Evolutionary conservation across 92 coral and sea anemone species (phyloP).

Genomic region (Scolanthus callimorphus): DNA sequence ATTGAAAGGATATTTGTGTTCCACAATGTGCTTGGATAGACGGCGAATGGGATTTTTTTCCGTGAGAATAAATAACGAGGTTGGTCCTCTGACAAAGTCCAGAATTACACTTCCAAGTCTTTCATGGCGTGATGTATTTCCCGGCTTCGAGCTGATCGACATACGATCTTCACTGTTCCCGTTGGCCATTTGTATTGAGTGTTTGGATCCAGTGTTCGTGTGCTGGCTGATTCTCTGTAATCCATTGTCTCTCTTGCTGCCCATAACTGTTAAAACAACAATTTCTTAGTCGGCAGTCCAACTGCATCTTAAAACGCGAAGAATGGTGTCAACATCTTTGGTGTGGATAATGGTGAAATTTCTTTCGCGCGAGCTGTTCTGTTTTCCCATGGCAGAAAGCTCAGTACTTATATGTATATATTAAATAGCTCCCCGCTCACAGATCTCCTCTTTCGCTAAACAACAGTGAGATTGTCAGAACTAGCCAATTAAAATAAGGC

Average conservation of each 20-base stretch:
- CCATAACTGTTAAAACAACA: conserved; percentile 6
- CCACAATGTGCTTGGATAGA: conserved; percentile 82
- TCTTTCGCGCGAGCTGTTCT: neutral
- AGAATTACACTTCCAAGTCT: conserved; percentile 48
- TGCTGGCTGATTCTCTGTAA: neutral
- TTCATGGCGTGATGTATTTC: conserved; percentile 17
- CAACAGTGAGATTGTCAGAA: conserved; percentile 38
- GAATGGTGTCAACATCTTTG: too few relatives aligned
- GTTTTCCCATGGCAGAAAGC: conserved; percentile 38
- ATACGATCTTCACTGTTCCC: conserved; percentile 28
- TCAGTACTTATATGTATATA: conserved; percentile 27
- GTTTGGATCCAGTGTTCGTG: neutral
- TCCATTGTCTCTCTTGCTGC: conserved; percentile 6
- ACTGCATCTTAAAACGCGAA: too few relatives aligned
- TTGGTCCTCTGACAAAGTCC: conserved; percentile 45
- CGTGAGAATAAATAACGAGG: conserved; percentile 77
- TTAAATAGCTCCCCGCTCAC: conserved; percentile 16
- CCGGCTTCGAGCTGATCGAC: conserved; percentile 4
- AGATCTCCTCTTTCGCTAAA: conserved; percentile 21
- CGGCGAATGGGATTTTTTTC: conserved; percentile 71
- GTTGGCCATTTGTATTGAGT: conserved; percentile 53
- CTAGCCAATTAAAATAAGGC: conserved; percentile 29
- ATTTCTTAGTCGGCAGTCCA: neutral
- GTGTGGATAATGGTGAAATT: neutral
- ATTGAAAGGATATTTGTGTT: conserved; percentile 98